Percentiles rank a stretch among this genome's conserved stretches.
phyloP scores from a whole-genome alignment of 2,888 invertebrate genomes.

The Caenorhabditis sp. region DNA sequence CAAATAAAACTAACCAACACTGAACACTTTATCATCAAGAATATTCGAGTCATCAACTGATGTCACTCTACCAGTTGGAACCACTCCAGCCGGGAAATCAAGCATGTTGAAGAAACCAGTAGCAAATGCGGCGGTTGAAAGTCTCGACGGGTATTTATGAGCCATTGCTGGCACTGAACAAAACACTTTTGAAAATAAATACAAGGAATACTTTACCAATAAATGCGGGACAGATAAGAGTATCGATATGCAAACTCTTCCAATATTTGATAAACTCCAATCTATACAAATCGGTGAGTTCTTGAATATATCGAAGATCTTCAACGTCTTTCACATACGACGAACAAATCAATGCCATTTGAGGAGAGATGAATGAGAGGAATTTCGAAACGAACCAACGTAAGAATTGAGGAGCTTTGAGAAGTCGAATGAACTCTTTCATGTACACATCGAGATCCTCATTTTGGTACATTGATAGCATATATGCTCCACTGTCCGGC shows the following conservation, averaged over 20 bases:
- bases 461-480: slow-evolving; percentile 49
- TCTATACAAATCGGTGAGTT: slow-evolving; percentile 59
- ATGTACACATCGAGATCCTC: slow-evolving; percentile 64
- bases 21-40: slow-evolving; percentile 55
- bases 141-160: slow-evolving; percentile 58
- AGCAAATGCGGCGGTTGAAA: slow-evolving; percentile 61
- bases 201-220: slow-evolving; percentile 36
- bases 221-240: slow-evolving; percentile 71
- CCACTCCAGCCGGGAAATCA: slow-evolving; percentile 71
- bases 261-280: slow-evolving; percentile 58
- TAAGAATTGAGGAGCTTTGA: slow-evolving; percentile 49
- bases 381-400: slow-evolving; percentile 47
- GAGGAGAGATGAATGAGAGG: slow-evolving; percentile 48
- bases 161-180: slow-evolving; percentile 60
- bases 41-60: slow-evolving; percentile 55
- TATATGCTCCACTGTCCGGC: slow-evolving; percentile 62
- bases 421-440: slow-evolving; percentile 41
- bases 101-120: slow-evolving; percentile 71
- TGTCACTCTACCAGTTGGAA: slow-evolving; percentile 70
- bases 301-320: slow-evolving; percentile 61
- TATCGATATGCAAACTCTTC: slow-evolving; percentile 66
- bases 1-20: slow-evolving; percentile 48
- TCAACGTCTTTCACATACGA: slow-evolving; percentile 44
- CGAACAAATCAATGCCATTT: slow-evolving; percentile 46
- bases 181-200: not conserved